Conservation (phyloP, 2,888 invertebrate genomes). For the Calameuta idolon region DNA sequence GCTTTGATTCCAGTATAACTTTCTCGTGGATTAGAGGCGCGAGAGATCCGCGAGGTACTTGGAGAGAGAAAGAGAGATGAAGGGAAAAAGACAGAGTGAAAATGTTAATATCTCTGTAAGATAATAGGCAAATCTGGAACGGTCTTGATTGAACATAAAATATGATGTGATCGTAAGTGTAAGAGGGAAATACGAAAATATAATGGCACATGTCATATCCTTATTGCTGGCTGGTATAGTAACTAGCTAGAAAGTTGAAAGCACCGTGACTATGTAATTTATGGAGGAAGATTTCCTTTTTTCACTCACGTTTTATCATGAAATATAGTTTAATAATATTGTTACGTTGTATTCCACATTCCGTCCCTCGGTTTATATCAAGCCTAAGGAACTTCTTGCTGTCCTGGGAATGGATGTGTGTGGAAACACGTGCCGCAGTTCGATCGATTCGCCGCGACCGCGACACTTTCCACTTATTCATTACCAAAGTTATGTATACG, state of each 20-base stretch:
- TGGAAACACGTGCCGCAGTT: background rate
- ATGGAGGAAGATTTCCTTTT: background rate
- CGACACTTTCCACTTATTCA: background rate
- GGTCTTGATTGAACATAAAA: background rate
- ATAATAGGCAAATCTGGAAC: no score
- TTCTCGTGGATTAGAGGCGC: slow-evolving; percentile 16
- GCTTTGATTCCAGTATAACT: background rate
- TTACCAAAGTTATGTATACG: background rate
- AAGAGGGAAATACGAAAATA: background rate
- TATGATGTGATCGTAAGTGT: background rate
- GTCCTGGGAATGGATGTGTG: background rate
- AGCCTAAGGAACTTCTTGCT: background rate
- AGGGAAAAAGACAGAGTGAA: background rate
- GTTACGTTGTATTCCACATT: background rate
- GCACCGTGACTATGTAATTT: background rate
- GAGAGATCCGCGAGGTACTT: slow-evolving; percentile 10
- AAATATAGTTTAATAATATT: background rate
- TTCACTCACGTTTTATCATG: background rate
- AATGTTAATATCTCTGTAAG: background rate
- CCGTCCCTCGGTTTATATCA: background rate
- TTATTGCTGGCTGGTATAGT: background rate
- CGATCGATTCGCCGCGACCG: background rate
- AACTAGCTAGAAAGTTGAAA: background rate
- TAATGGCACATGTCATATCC: background rate
- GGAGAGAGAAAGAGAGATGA: slow-evolving; percentile 13